Conservation (phyloP, 1,140 invertebrate species). For the Pinna nobilis region DNA sequence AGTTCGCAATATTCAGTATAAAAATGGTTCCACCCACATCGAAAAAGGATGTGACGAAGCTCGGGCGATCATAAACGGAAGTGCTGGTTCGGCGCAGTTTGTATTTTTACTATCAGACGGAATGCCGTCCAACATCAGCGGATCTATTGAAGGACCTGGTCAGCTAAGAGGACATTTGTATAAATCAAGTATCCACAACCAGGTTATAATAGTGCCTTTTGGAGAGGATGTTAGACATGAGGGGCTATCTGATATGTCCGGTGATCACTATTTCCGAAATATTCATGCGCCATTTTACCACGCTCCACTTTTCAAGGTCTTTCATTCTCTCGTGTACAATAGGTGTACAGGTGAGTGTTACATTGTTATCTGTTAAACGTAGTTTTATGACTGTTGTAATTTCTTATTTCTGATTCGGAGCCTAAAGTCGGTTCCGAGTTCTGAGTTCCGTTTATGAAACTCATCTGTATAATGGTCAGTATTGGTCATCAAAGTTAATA, state of each 20-base stretch:
- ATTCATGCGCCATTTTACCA: no score
- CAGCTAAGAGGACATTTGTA: not conserved
- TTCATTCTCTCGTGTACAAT: no score
- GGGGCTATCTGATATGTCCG: not conserved
- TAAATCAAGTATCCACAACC: not conserved
- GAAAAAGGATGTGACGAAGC: not conserved
- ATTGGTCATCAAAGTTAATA: no score
- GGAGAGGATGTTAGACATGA: conserved; percentile 17
- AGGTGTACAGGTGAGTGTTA: no score
- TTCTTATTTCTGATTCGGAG: no score
- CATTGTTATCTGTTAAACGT: no score
- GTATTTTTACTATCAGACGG: conserved; percentile 12
- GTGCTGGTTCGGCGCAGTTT: not conserved
- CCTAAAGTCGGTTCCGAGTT: no score
- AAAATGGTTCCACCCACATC: conserved; percentile 8
- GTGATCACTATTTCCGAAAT: not conserved
- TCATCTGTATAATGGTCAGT: no score
- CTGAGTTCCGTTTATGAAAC: no score
- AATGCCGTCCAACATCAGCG: conserved; percentile 2
- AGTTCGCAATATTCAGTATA: not conserved
- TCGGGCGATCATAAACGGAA: not conserved
- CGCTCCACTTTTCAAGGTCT: no score
- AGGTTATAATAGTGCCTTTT: not conserved
- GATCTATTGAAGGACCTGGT: not conserved
- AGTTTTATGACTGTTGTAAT: no score